These are phyloP conservation scores for Cerastoderma edule DNA, from an alignment of 2,888 invertebrate genomes.

Conservation along the genomic window DNA sequence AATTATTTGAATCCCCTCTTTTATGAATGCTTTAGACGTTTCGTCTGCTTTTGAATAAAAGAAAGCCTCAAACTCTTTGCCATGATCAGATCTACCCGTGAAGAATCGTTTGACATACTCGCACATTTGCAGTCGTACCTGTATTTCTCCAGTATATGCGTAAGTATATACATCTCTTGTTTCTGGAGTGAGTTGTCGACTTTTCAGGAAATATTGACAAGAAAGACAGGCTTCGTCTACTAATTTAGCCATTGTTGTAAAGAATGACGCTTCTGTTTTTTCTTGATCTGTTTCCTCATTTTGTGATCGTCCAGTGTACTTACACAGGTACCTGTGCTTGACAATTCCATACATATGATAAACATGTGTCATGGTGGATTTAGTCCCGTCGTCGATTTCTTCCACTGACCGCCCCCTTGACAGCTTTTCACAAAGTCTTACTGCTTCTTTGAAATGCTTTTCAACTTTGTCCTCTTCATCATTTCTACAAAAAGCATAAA, in stretches of 20 bases:
- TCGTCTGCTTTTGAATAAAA: constrained; percentile 33
- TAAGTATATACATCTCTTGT: constrained; percentile 45
- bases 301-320: constrained; percentile 44
- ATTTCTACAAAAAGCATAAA: constrained; percentile 56
- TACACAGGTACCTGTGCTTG: constrained; percentile 43
- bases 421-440: constrained; percentile 45
- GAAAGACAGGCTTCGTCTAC: constrained; percentile 49
- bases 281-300: constrained; percentile 36
- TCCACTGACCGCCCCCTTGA: constrained; percentile 30
- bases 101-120: constrained; percentile 52
- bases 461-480: constrained; percentile 55
- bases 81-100: constrained; percentile 27
- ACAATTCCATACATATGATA: constrained; percentile 70
- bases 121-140: constrained; percentile 60
- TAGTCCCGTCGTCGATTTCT: constrained; percentile 47
- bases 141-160: constrained; percentile 62
- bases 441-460: constrained; percentile 48
- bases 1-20: constrained; percentile 52
- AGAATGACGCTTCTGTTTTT: constrained; percentile 24
- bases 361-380: constrained; percentile 60
- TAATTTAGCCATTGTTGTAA: constrained; percentile 37
- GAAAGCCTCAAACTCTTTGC: constrained; percentile 21
- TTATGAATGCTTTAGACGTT: constrained; percentile 44
- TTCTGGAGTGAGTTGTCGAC: constrained; percentile 55
- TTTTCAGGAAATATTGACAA: constrained; percentile 53